phyloP scores from a whole-genome alignment of 2,113 vertebrate species.

The Morphnarchus princeps region DNA sequence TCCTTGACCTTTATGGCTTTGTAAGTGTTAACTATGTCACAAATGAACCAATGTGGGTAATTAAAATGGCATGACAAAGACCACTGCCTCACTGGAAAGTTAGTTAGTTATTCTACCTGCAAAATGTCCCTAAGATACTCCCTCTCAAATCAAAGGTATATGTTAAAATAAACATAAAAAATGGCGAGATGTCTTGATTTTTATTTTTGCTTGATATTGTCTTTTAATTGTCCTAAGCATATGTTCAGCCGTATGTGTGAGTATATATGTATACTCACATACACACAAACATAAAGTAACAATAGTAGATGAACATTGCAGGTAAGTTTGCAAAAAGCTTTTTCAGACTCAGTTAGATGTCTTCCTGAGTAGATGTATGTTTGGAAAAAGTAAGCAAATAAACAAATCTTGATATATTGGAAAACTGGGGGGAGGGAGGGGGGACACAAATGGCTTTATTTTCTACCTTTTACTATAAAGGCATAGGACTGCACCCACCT shows the following conservation, averaged over 20 bases:
- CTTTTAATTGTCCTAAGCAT: conserved; percentile 40
- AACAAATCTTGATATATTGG: background rate
- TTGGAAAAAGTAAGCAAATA: background rate
- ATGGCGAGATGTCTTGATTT: background rate
- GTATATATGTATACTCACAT: background rate
- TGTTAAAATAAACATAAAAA: background rate
- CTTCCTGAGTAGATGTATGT: background rate
- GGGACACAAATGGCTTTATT: background rate
- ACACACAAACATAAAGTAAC: background rate
- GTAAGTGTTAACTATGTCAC: background rate
- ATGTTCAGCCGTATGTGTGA: conserved; percentile 28
- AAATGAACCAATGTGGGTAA: background rate
- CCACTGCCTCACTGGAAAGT: background rate
- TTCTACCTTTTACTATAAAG: background rate
- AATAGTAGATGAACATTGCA: background rate
- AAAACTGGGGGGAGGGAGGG: accelerated
- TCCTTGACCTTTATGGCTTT: background rate
- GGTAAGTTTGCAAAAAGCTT: background rate
- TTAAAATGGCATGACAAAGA: background rate
- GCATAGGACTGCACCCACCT: accelerated
- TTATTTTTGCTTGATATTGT: background rate
- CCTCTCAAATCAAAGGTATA: background rate
- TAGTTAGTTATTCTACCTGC: background rate
- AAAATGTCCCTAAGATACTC: background rate
- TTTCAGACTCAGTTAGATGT: background rate